phyloP scores from a whole-genome alignment of 2,888 invertebrate genomes.

The Amphipyra tragopoginis region DNA sequence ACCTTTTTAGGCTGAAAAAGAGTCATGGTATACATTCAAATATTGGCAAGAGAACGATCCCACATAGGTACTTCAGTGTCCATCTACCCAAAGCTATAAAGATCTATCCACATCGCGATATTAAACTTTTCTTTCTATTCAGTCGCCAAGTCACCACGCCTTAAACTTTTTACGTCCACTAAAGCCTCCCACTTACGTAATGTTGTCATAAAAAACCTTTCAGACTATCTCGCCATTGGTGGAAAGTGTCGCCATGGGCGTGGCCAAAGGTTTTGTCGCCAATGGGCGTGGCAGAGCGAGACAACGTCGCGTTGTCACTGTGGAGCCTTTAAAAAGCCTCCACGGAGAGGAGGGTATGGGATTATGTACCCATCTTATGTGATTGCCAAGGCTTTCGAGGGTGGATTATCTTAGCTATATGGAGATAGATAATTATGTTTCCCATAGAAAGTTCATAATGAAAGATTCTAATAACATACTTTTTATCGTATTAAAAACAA shows the following conservation, averaged over 20 bases:
- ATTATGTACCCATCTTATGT: conserved; percentile 54
- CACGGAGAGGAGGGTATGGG: conserved; percentile 54
- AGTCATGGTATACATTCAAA: too few species aligned
- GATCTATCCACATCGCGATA: neutral
- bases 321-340: conserved; percentile 78
- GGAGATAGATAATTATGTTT: too few species aligned
- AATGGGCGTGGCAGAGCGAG: conserved; percentile 84
- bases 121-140: conserved; percentile 5
- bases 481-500: too few species aligned
- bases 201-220: conserved; percentile 71
- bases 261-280: conserved; percentile 85
- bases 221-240: conserved; percentile 72
- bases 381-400: conserved; percentile 7
- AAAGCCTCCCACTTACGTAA: conserved; percentile 49
- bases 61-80: too few species aligned
- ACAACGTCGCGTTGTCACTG: conserved; percentile 82
- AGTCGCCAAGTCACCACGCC: conserved; percentile 25
- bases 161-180: conserved; percentile 44
- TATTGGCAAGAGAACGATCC: neutral
- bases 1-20: too few species aligned
- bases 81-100: too few species aligned
- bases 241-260: conserved; percentile 86
- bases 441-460: too few species aligned
- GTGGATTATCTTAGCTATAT: conserved; percentile 6
- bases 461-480: too few species aligned